Evolutionary conservation across 1,140 invertebrate genomes (phyloP).

Genomic region (Carcinoscorpius rotundicauda): DNA sequence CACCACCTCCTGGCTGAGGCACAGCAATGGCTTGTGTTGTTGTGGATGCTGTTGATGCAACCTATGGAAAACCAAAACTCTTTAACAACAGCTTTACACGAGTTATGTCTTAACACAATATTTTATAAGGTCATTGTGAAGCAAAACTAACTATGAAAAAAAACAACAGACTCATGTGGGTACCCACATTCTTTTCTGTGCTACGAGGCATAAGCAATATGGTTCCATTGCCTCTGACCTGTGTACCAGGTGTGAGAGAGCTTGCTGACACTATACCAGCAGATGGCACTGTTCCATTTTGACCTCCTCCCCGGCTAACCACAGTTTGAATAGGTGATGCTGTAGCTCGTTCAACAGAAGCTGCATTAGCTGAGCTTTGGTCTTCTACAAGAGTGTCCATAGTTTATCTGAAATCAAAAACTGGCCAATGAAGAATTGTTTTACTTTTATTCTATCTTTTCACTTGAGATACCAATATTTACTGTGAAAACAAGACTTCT

Average conservation of each 20-base stretch:
- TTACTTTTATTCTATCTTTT: too few relatives aligned
- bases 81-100: too few relatives aligned
- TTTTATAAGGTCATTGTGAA: too few relatives aligned
- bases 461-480: too few relatives aligned
- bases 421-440: too few relatives aligned
- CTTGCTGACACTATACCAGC: conserved; percentile 1
- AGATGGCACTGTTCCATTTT: background rate
- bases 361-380: conserved; percentile 30
- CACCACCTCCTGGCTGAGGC: conserved; percentile 23
- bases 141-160: too few relatives aligned
- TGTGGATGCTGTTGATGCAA: too few relatives aligned
- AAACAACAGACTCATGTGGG: background rate
- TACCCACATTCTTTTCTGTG: conserved; percentile 18
- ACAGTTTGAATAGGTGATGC: too few relatives aligned
- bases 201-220: conserved; percentile 28
- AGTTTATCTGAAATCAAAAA: conserved; percentile 19
- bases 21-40: conserved; percentile 24
- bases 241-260: conserved; percentile 6
- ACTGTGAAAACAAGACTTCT: too few relatives aligned
- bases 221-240: conserved; percentile 42
- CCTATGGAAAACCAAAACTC: too few relatives aligned
- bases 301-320: background rate
- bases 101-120: too few relatives aligned
- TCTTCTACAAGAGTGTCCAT: conserved; percentile 82
- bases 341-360: background rate